These are phyloP conservation scores for Agelaius phoeniceus DNA, from an alignment of 2,113 vertebrate species.

Conservation along the genomic window DNA sequence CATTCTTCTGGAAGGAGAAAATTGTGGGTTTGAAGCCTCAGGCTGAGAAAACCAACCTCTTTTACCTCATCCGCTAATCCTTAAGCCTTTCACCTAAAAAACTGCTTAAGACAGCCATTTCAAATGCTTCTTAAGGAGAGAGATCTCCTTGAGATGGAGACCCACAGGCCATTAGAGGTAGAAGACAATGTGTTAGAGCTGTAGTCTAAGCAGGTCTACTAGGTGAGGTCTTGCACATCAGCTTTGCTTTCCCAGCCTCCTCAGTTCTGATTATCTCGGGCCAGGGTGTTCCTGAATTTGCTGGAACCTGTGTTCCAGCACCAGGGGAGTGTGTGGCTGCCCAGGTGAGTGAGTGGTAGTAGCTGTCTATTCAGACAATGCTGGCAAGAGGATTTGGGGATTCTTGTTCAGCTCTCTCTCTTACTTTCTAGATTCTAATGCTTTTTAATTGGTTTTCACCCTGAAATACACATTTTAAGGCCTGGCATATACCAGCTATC, in stretches of 20 bases:
- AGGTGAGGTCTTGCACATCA: not conserved
- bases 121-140: not conserved
- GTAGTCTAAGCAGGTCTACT: not conserved
- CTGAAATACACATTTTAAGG: not conserved
- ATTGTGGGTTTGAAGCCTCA: not conserved
- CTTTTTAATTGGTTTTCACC: not conserved
- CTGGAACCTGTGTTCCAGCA: not conserved
- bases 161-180: not conserved
- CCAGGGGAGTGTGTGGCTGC: not conserved
- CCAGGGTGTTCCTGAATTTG: not conserved
- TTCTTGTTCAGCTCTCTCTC: not conserved
- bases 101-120: not conserved
- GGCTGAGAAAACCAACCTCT: not conserved
- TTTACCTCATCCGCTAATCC: not conserved
- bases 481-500: not conserved
- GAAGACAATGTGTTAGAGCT: not conserved
- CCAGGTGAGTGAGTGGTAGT: not conserved
- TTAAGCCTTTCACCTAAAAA: not conserved
- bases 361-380: not conserved
- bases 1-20: conserved; percentile 3
- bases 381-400: not conserved
- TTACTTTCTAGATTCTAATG: not conserved
- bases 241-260: not conserved
- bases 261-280: not conserved
- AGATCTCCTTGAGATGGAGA: not conserved